These are phyloP conservation scores for Archilochus colubris DNA, from an alignment of 2,113 vertebrate genomes.

Conservation along the genomic window DNA sequence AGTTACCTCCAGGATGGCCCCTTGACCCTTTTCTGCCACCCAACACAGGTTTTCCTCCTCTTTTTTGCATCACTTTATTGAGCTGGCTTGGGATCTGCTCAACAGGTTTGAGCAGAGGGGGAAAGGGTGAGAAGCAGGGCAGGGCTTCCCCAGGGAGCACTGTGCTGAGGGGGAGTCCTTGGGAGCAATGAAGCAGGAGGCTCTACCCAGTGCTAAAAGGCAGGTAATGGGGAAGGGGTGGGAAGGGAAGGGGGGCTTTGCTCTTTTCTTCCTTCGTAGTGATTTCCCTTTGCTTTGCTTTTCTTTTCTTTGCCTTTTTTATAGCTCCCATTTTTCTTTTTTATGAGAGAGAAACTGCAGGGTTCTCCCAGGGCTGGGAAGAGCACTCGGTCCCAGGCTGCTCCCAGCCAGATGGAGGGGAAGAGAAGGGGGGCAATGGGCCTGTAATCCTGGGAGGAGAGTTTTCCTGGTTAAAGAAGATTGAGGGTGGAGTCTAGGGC, in stretches of 20 bases:
- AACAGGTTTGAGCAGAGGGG: background rate
- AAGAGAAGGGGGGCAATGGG: slow-evolving; percentile 50
- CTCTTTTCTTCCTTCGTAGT: slow-evolving; percentile 32
- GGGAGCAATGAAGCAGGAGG: background rate
- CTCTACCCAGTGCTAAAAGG: background rate
- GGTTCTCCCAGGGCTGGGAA: slow-evolving; percentile 58
- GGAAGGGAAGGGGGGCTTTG: slow-evolving; percentile 12
- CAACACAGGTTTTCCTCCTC: background rate
- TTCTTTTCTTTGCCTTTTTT: slow-evolving; percentile 61
- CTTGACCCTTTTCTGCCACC: background rate
- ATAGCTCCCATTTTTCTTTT: slow-evolving; percentile 69
- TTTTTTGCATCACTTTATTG: background rate
- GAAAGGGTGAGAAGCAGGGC: background rate
- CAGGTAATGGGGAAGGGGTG: background rate
- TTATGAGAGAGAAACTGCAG: slow-evolving; percentile 63
- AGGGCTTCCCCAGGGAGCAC: background rate
- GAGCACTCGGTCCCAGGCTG: slow-evolving; percentile 51
- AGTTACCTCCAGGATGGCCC: background rate
- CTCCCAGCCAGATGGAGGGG: slow-evolving; percentile 58
- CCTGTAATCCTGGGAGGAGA: slow-evolving; percentile 11
- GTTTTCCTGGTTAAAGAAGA: slow-evolving; percentile 41
- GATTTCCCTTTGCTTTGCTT: slow-evolving; percentile 56
- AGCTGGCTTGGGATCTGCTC: background rate
- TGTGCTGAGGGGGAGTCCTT: background rate
- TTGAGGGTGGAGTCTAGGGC: background rate